Percentiles rank a stretch among this genome's conserved stretches.
These are phyloP conservation scores for Donacobius atricapilla DNA, from an alignment of 2,113 vertebrate genomes.

Conservation along the genomic window DNA sequence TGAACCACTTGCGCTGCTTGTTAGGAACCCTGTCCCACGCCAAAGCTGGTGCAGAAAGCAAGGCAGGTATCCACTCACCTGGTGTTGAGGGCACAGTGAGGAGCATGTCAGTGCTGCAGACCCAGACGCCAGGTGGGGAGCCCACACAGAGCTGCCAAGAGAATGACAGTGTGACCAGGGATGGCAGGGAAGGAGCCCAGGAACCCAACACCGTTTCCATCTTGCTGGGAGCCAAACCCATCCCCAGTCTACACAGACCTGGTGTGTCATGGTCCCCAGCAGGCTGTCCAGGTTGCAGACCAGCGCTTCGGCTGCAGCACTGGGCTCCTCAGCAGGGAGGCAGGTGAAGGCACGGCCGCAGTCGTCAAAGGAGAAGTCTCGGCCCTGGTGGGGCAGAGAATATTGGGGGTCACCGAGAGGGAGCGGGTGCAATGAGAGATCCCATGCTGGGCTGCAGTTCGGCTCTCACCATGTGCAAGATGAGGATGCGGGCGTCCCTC, in stretches of 20 bases:
- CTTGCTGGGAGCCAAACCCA: background rate
- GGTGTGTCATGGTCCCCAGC: conserved; percentile 76
- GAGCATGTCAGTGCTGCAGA: conserved; percentile 93
- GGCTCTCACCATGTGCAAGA: conserved; percentile 87
- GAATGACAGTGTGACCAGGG: background rate
- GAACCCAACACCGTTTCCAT: background rate
- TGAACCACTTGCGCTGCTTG: background rate
- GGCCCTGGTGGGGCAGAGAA: conserved; percentile 71
- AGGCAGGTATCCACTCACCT: conserved; percentile 66
- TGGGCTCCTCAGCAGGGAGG: conserved; percentile 72
- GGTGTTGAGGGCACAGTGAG: conserved; percentile 76
- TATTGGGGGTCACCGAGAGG: fast-evolving
- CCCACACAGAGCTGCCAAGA: conserved; percentile 82
- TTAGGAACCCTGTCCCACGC: fast-evolving
- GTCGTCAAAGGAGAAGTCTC: conserved; percentile 91
- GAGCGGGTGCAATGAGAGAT: fast-evolving
- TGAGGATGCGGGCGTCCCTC: conserved; percentile 81
- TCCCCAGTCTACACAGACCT: conserved; percentile 64
- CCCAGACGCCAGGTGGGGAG: conserved; percentile 91
- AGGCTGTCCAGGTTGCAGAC: conserved; percentile 89
- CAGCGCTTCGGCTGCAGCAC: conserved; percentile 73
- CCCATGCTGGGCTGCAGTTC: background rate
- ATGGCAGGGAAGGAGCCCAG: fast-evolving
- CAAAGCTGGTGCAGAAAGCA: background rate
- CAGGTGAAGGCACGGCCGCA: conserved; percentile 90